These are phyloP conservation scores for Petroica traversi DNA, from an alignment of 2,113 vertebrate species.

Conservation along the genomic window DNA sequence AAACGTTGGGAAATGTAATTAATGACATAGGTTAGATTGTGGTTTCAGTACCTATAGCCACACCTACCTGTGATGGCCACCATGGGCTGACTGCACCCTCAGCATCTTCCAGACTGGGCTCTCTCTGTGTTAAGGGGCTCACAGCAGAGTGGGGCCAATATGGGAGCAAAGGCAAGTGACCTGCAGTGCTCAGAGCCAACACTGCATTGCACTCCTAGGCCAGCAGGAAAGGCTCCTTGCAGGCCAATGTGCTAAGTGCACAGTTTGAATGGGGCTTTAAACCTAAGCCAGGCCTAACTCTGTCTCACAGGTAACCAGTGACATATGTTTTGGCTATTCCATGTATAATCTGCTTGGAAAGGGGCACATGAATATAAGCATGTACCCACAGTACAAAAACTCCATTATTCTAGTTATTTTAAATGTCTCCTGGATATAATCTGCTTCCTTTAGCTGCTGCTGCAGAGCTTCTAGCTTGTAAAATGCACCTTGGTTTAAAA, in stretches of 20 bases:
- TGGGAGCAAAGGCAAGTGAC: not conserved
- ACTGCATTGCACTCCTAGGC: not conserved
- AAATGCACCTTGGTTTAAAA: not conserved
- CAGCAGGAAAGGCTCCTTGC: not conserved
- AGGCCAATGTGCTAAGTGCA: not conserved
- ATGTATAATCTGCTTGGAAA: not conserved
- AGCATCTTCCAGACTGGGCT: not conserved
- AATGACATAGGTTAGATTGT: not conserved
- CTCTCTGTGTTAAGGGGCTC: not conserved
- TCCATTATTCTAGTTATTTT: not conserved
- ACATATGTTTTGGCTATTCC: not conserved
- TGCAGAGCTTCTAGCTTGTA: not conserved
- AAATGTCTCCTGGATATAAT: not conserved
- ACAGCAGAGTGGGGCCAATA: fast-evolving
- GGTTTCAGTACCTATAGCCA: not conserved
- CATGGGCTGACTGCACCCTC: not conserved
- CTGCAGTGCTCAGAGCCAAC: not conserved
- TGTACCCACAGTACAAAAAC: not conserved
- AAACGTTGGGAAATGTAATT: not conserved
- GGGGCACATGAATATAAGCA: not conserved
- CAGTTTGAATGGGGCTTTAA: not conserved
- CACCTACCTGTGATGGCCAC: not conserved
- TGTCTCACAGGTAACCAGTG: not conserved
- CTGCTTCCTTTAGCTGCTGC: not conserved
- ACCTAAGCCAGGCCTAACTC: not conserved